phyloP scores from a whole-genome alignment of 2,797 vertebrate species.

The Iguana delicatissima region DNA sequence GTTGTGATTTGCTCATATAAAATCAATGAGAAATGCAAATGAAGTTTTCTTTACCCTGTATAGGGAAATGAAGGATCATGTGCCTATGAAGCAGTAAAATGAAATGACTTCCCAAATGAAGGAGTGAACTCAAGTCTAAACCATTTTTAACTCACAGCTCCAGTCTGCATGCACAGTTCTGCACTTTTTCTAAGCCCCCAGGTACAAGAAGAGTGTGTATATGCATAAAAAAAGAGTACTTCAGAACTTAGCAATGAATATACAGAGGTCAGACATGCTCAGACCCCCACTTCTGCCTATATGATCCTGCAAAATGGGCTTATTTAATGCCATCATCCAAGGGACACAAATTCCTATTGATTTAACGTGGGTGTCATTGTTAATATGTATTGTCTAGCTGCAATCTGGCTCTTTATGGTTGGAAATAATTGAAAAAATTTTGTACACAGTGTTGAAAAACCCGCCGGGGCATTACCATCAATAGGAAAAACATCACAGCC shows the following conservation, averaged over 20 bases:
- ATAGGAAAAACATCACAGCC: too few relatives aligned
- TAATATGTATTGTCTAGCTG: neutral
- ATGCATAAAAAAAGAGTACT: neutral
- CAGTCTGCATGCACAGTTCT: too few relatives aligned
- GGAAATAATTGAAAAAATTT: conserved; percentile 51
- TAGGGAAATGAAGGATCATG: neutral
- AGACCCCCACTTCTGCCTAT: neutral
- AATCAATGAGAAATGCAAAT: neutral
- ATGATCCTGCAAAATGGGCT: neutral
- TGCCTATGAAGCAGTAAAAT: neutral
- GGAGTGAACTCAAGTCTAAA: neutral
- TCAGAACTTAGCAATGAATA: neutral
- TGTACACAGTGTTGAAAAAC: too few relatives aligned
- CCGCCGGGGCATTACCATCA: too few relatives aligned
- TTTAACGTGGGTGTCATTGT: neutral
- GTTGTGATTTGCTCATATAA: neutral
- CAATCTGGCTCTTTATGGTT: conserved; percentile 23
- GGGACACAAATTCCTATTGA: neutral
- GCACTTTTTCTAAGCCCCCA: neutral
- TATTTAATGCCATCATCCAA: conserved; percentile 26
- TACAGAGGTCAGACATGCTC: neutral
- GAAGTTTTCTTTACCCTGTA: neutral
- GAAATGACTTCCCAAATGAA: neutral
- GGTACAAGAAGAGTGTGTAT: neutral
- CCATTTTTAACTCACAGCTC: neutral